Percentiles rank a stretch among this genome's conserved stretches.
These are phyloP conservation scores for Ypsolopha scabrella DNA, from an alignment of 2,888 invertebrate species.

Conservation along the genomic window DNA sequence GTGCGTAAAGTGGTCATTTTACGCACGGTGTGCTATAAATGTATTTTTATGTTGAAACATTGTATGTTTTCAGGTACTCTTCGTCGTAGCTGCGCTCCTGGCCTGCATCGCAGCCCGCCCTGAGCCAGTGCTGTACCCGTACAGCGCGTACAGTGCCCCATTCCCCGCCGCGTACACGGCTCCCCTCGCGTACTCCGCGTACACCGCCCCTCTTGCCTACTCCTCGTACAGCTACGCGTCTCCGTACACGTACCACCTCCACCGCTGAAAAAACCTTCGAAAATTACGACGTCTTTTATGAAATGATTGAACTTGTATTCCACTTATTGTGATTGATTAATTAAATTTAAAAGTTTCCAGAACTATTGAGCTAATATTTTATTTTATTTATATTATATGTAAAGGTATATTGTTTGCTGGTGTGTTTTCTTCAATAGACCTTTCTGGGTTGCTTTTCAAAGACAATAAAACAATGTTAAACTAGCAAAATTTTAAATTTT, in stretches of 20 bases:
- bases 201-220: slow-evolving; percentile 12
- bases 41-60: no score
- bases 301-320: neutral
- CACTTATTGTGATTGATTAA: neutral
- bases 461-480: no score
- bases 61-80: slow-evolving; percentile 35
- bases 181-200: slow-evolving; percentile 11
- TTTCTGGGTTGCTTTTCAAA: no score
- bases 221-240: slow-evolving; percentile 13
- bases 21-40: no score
- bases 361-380: no score
- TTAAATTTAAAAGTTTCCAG: no score
- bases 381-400: no score
- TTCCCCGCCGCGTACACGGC: slow-evolving; percentile 20
- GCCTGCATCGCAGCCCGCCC: slow-evolving; percentile 66
- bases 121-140: slow-evolving; percentile 47
- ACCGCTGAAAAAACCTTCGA: neutral
- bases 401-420: no score
- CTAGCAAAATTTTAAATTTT: no score
- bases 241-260: slow-evolving; percentile 10
- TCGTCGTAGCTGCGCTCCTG: slow-evolving; percentile 58
- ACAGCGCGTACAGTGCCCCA: slow-evolving; percentile 29
- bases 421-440: no score
- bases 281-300: neutral
- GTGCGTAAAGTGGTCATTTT: no score